These are phyloP conservation scores for Bhutanitis thaidina DNA, from an alignment of 2,888 invertebrate species.

Conservation along the genomic window DNA sequence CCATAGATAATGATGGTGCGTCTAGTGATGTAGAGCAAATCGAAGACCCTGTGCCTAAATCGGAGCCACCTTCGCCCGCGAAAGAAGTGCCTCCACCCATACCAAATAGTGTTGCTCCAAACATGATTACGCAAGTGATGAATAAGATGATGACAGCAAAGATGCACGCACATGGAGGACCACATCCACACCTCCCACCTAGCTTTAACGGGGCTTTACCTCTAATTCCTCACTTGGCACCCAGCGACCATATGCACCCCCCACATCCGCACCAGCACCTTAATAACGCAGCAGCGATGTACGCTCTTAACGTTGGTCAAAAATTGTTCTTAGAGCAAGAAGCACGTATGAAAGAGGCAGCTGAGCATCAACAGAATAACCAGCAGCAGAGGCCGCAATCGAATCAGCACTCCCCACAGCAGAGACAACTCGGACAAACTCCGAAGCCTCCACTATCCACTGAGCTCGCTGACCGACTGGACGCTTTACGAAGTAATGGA, in stretches of 20 bases:
- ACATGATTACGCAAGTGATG: slow-evolving; percentile 83
- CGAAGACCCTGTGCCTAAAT: slow-evolving; percentile 74
- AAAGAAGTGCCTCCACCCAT: slow-evolving; percentile 75
- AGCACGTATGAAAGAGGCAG: slow-evolving; percentile 85
- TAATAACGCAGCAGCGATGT: slow-evolving; percentile 85
- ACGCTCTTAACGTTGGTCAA: slow-evolving; percentile 85
- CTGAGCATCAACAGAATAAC: slow-evolving; percentile 76
- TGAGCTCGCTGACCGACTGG: slow-evolving; percentile 88
- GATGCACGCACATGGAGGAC: slow-evolving; percentile 77
- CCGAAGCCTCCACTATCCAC: slow-evolving; percentile 79
- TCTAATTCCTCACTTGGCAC: slow-evolving; percentile 78
- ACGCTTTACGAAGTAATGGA: slow-evolving; percentile 85
- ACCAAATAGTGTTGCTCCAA: slow-evolving; percentile 64
- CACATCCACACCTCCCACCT: slow-evolving; percentile 79
- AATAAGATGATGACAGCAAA: slow-evolving; percentile 83
- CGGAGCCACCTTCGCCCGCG: slow-evolving; percentile 79
- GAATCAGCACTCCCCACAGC: slow-evolving; percentile 79
- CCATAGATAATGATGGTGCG: slow-evolving; percentile 86
- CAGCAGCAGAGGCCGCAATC: slow-evolving; percentile 81
- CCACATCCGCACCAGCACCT: slow-evolving; percentile 80
- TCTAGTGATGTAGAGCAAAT: slow-evolving; percentile 85
- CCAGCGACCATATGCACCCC: slow-evolving; percentile 74
- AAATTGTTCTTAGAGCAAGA: slow-evolving; percentile 90
- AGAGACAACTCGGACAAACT: slow-evolving; percentile 68
- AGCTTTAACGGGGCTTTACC: slow-evolving; percentile 81